phyloP scores from a whole-genome alignment of 2,113 vertebrate species.

The Nestor notabilis region DNA sequence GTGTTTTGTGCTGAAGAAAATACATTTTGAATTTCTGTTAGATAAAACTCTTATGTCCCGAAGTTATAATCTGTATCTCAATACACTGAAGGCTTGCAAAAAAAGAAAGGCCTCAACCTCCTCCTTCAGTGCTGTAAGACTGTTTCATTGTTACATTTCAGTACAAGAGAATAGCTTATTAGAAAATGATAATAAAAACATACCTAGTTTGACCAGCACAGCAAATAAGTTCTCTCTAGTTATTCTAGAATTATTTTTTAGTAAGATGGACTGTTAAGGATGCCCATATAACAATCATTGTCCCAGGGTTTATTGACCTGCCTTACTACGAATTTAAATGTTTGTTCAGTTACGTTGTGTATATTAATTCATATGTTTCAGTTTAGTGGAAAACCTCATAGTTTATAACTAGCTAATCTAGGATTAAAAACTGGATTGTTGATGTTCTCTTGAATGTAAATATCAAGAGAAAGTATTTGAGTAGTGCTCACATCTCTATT shows the following conservation, averaged over 20 bases:
- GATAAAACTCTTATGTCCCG: not conserved
- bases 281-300: not conserved
- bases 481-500: not conserved
- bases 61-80: not conserved
- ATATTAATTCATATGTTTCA: not conserved
- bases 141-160: not conserved
- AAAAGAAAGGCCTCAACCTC: not conserved
- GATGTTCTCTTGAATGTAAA: not conserved
- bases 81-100: not conserved
- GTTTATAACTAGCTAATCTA: not conserved
- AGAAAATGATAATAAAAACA: not conserved
- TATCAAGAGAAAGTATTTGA: not conserved
- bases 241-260: not conserved
- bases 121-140: not conserved
- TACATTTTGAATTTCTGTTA: not conserved
- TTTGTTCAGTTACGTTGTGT: not conserved
- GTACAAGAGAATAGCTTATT: not conserved
- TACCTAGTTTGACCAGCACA: not conserved
- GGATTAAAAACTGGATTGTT: not conserved
- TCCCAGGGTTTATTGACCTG: not conserved
- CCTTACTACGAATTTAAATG: not conserved
- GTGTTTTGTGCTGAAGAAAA: not conserved
- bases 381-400: not conserved
- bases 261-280: not conserved
- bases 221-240: not conserved